These are phyloP conservation scores for Colius striatus DNA, from an alignment of 2,113 vertebrate species.

Conservation along the genomic window DNA sequence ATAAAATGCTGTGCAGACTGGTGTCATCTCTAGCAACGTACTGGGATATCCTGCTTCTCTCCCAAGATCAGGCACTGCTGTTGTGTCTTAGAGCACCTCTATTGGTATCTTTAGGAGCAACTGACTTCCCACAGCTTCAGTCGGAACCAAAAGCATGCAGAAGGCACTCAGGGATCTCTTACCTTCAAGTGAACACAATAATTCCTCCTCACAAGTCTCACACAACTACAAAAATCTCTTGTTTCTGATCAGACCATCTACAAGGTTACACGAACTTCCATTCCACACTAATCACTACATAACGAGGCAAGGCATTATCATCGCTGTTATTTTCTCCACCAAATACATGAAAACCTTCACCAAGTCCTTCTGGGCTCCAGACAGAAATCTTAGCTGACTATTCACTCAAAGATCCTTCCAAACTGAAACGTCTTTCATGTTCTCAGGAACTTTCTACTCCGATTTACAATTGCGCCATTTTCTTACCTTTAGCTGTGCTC, in stretches of 20 bases:
- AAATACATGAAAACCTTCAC: background rate
- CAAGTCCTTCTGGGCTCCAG: background rate
- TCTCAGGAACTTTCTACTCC: background rate
- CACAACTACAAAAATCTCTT: background rate
- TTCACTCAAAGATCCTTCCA: background rate
- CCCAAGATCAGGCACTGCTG: background rate
- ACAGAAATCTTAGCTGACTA: background rate
- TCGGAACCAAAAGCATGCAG: background rate
- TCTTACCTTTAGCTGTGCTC: slow-evolving; percentile 27
- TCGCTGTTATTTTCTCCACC: background rate
- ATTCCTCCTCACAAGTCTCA: background rate
- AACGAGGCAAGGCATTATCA: background rate
- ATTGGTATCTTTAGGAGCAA: background rate
- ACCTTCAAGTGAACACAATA: background rate
- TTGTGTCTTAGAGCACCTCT: background rate
- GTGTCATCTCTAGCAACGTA: background rate
- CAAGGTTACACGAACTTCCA: background rate
- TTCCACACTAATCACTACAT: background rate
- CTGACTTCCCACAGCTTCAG: background rate
- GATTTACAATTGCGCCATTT: background rate
- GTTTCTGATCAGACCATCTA: background rate
- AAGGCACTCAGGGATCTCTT: background rate
- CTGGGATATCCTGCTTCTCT: background rate
- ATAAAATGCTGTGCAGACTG: background rate
- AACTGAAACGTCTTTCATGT: background rate